These are phyloP conservation scores for Suillia variegata DNA, from an alignment of 2,888 invertebrate genomes.

Conservation along the genomic window DNA sequence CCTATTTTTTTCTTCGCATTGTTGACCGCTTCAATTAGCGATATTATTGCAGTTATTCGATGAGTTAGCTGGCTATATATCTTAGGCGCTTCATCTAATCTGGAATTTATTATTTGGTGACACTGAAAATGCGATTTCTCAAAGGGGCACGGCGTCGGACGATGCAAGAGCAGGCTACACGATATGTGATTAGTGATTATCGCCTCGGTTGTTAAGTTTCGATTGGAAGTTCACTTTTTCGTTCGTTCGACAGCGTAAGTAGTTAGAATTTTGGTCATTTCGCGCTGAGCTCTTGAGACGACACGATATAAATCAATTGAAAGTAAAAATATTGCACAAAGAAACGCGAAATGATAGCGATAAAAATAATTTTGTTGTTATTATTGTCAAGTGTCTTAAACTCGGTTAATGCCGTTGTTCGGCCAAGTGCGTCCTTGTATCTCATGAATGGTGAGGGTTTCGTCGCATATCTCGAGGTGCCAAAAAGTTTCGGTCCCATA, in stretches of 20 bases:
- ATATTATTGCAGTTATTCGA: slow-evolving; percentile 13
- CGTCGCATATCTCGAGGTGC: slow-evolving; percentile 34
- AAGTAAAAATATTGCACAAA: no score
- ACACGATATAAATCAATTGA: no score
- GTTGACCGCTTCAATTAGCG: slow-evolving; percentile 9
- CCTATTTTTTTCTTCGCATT: not conserved
- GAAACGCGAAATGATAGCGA: no score
- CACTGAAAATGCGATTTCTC: slow-evolving; percentile 3
- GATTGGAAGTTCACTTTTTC: no score
- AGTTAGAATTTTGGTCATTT: not conserved
- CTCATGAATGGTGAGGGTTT: slow-evolving; percentile 37
- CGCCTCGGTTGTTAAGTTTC: not conserved
- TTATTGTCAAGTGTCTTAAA: no score
- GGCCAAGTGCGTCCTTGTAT: slow-evolving; percentile 29
- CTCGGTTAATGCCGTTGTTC: slow-evolving; percentile 22
- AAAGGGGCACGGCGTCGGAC: no score
- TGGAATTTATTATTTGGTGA: slow-evolving; percentile 6
- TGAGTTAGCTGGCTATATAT: not conserved
- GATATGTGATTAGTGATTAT: slow-evolving; percentile 14
- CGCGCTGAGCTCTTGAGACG: not conserved
- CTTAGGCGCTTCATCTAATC: slow-evolving; percentile 1
- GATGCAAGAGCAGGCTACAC: not conserved
- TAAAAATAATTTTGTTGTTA: no score
- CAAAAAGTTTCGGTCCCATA: slow-evolving; percentile 33
- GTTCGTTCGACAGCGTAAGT: not conserved